A percentile compares a stretch with the other conserved stretches of the same genome.
phyloP scores from a whole-genome alignment of 2,113 vertebrate genomes.

The Dascyllus trimaculatus region DNA sequence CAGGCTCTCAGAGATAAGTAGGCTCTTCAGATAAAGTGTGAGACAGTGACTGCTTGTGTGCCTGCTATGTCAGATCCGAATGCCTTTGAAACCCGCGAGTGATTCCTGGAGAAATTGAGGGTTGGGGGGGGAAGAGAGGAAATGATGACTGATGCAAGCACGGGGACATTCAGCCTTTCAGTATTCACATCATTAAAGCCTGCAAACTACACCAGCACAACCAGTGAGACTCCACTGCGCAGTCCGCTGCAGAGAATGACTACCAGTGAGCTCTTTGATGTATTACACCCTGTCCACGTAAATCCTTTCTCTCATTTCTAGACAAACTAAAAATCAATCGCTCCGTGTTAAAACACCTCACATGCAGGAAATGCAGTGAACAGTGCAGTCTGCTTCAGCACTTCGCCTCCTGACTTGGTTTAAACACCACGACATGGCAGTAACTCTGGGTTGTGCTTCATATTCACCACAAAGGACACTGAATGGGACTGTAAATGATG shows the following conservation, averaged over 20 bases:
- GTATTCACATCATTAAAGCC: conserved; percentile 55
- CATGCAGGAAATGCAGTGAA: conserved; percentile 11
- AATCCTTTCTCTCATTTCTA: conserved; percentile 25
- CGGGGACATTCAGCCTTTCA: conserved; percentile 54
- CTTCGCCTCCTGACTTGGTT: conserved; percentile 8
- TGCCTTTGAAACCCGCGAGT: conserved; percentile 48
- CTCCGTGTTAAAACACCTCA: conserved; percentile 14
- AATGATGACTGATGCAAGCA: conserved; percentile 62
- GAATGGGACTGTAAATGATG: conserved; percentile 43
- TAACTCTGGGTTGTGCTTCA: conserved; percentile 32
- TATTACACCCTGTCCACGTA: background rate
- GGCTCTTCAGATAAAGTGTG: conserved; percentile 60
- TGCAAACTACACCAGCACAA: conserved; percentile 46
- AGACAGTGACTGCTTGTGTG: conserved; percentile 52
- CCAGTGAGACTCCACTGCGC: conserved; percentile 27
- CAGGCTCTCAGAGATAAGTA: conserved; percentile 55
- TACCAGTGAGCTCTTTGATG: conserved; percentile 43
- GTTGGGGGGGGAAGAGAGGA: background rate
- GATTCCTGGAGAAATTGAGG: conserved; percentile 44
- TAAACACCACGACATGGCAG: background rate
- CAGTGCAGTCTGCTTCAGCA: conserved; percentile 14
- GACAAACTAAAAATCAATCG: background rate
- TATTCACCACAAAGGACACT: conserved; percentile 31
- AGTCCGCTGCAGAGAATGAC: conserved; percentile 27
- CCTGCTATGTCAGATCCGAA: conserved; percentile 55